Conservation (phyloP, 2,888 invertebrate species). For the Ryuthela nishihirai region DNA sequence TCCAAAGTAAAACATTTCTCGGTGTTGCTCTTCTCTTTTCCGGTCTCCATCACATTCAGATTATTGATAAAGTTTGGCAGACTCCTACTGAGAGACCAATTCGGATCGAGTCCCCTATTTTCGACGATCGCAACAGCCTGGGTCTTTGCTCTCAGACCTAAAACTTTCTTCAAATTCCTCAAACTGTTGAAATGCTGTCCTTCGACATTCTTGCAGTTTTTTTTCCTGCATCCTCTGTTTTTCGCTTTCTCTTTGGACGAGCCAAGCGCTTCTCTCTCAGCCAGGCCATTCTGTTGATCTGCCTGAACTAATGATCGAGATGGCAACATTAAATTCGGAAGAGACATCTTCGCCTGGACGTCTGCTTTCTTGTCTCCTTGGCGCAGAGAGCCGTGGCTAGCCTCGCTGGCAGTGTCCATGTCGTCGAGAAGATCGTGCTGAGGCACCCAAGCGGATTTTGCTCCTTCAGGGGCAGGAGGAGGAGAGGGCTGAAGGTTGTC, state of each 20-base stretch:
- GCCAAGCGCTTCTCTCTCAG: background rate
- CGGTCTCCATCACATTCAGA: conserved; percentile 48
- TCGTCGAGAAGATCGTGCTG: conserved; percentile 36
- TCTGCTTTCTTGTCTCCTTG: background rate
- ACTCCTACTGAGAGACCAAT: conserved; percentile 78
- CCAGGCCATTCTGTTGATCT: conserved; percentile 7
- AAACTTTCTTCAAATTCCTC: conserved; percentile 58
- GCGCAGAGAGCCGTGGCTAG: conserved; percentile 1
- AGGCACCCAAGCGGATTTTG: conserved; percentile 27
- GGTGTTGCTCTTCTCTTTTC: background rate
- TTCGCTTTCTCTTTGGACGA: conserved; percentile 10
- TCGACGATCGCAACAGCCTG: conserved; percentile 14
- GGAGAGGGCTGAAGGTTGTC: background rate
- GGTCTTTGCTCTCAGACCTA: conserved; percentile 22
- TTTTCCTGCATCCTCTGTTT: conserved; percentile 21
- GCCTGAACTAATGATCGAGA: conserved; percentile 25
- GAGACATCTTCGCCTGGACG: conserved; percentile 22
- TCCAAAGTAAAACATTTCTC: conserved; percentile 3
- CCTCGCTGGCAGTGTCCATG: conserved; percentile 25
- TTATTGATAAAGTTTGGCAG: conserved; percentile 73
- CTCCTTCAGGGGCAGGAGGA: conserved; percentile 44
- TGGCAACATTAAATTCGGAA: conserved; percentile 35
- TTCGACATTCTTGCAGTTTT: conserved; percentile 17
- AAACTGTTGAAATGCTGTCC: conserved; percentile 48
- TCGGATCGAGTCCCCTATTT: conserved; percentile 56